A percentile compares a stretch with the other conserved stretches of the same genome.
phyloP scores from a whole-genome alignment of 2,113 vertebrate species.

The Xiphophorus couchianus region DNA sequence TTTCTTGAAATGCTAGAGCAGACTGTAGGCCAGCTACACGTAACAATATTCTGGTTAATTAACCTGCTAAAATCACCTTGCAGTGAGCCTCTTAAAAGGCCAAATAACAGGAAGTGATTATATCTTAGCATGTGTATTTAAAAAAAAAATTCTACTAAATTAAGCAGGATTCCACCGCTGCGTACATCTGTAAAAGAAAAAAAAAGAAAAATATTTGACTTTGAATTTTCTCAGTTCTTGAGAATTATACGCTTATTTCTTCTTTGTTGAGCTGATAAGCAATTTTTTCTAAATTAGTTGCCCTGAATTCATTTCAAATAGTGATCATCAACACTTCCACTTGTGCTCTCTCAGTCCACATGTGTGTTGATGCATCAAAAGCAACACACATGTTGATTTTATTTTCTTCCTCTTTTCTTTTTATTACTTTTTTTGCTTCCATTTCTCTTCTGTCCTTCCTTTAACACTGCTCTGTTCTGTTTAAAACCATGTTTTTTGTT shows the following conservation, averaged over 20 bases:
- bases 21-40: not conserved
- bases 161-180: not conserved
- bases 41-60: not conserved
- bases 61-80: not conserved
- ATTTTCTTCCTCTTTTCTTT: not conserved
- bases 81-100: not conserved
- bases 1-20: not conserved
- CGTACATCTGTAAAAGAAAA: no score
- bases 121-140: not conserved
- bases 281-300: no score
- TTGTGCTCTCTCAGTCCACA: no score
- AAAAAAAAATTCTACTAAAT: not conserved
- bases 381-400: no score
- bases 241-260: no score
- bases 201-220: no score
- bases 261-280: no score
- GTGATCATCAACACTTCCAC: no score
- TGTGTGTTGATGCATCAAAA: no score
- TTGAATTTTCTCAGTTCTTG: no score
- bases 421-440: not conserved
- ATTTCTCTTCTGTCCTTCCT: slow-evolving; percentile 4
- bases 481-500: not conserved
- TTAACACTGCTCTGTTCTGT: not conserved
- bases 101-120: not conserved
- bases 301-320: no score